Evolutionary conservation across 2,113 vertebrate genomes (phyloP), one percentile per base, ranked within the genome.

Genomic region (Saguinus imperator): DNA sequence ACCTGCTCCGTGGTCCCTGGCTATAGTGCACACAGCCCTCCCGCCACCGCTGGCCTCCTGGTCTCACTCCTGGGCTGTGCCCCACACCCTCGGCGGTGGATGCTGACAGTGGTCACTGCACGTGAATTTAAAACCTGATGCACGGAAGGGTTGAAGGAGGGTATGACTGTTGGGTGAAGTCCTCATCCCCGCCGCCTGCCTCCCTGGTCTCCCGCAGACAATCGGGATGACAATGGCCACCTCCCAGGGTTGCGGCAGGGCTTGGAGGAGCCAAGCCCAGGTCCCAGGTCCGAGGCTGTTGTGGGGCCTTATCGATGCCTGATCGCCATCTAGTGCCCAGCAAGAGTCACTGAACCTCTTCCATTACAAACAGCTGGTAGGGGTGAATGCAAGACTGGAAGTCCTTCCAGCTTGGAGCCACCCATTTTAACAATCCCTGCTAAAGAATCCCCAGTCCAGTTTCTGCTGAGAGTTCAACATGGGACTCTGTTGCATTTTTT

Each of bases 261-360:
- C 0, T 11, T 6, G 23, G 21, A 21, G n/a, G 7, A 58, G 43
- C 27, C 68, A 14, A 45, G 13, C 43, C 16, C 73, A 64, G 27
- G 23, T 2, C 84, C 20, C 37, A 9, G 35, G 18, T 18, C 48
- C 55, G 80, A 40, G 40, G 57, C 18, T 1, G 11, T 10, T 0
- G 68, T 2, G 50, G 66, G 13, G 48, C 37, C 81, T 55, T 64
- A 20, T 27, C 12, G 48, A 25, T 80, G 77, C 52, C 82, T 57
- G 29, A 57, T 23, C 20, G 79, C 97, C 97, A 94, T 40, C 97
- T 97, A 97, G 97, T 82, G 96, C 43, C 61, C 0, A 0, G 13
- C 0, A 17, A 10, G 58, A 55, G 88, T 48, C 86, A 96, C 77
- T 50, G 91, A 77, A 0, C 4, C 20, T 72, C 66, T 68, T 7